Percentiles rank a stretch among this genome's conserved stretches.
These are phyloP conservation scores for Collichthys lucidus DNA, from an alignment of 2,113 vertebrate species.

Conservation along the genomic window DNA sequence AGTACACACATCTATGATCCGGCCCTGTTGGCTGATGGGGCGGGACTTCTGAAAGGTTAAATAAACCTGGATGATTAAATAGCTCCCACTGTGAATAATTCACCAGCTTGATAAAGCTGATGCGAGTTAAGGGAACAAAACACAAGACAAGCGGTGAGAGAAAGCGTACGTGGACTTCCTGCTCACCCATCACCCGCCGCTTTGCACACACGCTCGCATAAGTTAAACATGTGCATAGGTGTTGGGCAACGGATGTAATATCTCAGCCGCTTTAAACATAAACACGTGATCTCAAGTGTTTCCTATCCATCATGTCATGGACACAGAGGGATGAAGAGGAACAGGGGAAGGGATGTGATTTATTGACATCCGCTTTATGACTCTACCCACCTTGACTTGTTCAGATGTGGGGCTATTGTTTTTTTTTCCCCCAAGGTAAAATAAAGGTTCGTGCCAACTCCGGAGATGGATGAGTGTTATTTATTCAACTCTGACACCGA, in stretches of 20 bases:
- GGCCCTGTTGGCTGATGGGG: slow-evolving; percentile 14
- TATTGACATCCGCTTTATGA: slow-evolving; percentile 14
- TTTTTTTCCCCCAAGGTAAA: background rate
- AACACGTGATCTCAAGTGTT: slow-evolving; percentile 58
- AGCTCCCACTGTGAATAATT: slow-evolving; percentile 71
- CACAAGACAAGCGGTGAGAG: slow-evolving; percentile 8
- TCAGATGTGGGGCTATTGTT: slow-evolving; percentile 20
- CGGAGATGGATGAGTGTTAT: slow-evolving; percentile 6
- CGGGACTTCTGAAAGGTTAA: slow-evolving; percentile 25
- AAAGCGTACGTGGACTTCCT: slow-evolving; percentile 46
- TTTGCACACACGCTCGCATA: slow-evolving; percentile 22
- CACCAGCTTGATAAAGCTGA: slow-evolving; percentile 51
- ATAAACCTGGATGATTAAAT: slow-evolving; percentile 57
- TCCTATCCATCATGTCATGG: slow-evolving; percentile 50
- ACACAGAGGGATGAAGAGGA: slow-evolving; percentile 21
- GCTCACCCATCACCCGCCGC: slow-evolving; percentile 16
- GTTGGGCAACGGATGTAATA: slow-evolving; percentile 44
- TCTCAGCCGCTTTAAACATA: slow-evolving; percentile 41
- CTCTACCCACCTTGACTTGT: slow-evolving; percentile 26
- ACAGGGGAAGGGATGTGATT: slow-evolving; percentile 2
- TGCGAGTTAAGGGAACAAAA: background rate
- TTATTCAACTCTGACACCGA: slow-evolving; percentile 13
- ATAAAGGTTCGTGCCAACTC: background rate
- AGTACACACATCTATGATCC: slow-evolving; percentile 66
- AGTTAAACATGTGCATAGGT: slow-evolving; percentile 58